Evolutionary conservation across 1,140 invertebrate species (phyloP).

Genomic region (Mercenaria mercenaria): DNA sequence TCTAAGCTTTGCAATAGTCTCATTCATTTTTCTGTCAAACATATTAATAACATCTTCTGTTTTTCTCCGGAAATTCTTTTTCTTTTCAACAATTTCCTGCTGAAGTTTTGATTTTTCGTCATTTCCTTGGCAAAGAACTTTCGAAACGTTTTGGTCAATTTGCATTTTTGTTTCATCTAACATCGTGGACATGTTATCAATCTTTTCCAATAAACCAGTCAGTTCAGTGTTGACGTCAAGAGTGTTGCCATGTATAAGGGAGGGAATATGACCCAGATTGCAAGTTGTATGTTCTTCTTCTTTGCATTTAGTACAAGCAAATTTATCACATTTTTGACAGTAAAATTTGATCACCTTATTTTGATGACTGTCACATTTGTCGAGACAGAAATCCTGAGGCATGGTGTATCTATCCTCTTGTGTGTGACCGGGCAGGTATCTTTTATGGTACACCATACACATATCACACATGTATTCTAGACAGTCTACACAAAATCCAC

Average conservation of each 20-base stretch:
- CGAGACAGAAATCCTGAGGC: background rate
- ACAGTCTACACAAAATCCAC: background rate
- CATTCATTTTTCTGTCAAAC: too few species aligned
- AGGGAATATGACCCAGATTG: background rate
- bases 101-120: too few species aligned
- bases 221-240: background rate
- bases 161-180: background rate
- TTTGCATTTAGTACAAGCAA: background rate
- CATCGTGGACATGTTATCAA: background rate
- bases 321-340: background rate
- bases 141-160: background rate
- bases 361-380: background rate
- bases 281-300: background rate
- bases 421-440: background rate
- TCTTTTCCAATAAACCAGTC: background rate
- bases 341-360: background rate
- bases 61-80: too few species aligned
- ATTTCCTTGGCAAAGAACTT: too few species aligned
- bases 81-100: too few species aligned
- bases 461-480: background rate
- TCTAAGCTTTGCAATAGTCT: too few species aligned
- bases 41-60: too few species aligned
- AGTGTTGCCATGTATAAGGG: background rate
- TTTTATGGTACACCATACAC: background rate
- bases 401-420: background rate